Base-by-base conservation (phyloP, 64 coral and sea anemone species). In the Stichodactyla helianthus region DNA sequence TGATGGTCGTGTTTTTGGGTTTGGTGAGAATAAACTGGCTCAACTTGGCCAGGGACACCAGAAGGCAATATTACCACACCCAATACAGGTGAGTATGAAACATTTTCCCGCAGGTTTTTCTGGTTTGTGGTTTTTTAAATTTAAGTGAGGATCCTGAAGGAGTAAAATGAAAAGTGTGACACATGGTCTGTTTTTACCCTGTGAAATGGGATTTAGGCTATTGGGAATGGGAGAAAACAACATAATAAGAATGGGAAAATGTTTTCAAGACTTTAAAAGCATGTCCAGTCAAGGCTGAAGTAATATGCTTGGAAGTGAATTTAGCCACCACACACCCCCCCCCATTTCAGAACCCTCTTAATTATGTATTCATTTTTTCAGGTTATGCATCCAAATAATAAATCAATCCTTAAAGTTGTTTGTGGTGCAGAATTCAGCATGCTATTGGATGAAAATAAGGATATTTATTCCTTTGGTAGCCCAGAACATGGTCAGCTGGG, bases 351-450 rank as follows among this genome's bases (percentile, higher is more conserved):
- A 14, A 17, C 14, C 59, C 5, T 50, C 10, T 64, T 67, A 31
- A 57, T 25, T 89, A 15, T 79, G 59, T 86, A 6, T 0, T 51
- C 70, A 68, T 35, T 16, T 0, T 10, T 26, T 70, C 58, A 96
- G 94, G 91, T 96, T 71, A 65, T 89, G 25, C 94, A 96, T 79
- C 94, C 94, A 70, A 88, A 85, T 19, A 93, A 89, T 87, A 96
- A 90, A 68, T 93, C 87, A 55, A 82, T 93, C 31, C 67, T 26
- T 14, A 96, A 96, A 62, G 80, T 92, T 51, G 17, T 79, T 61
- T 96, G 94, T 57, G 94, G 94, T 10, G 92, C 92, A 25, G 94
- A 96, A 51, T 96, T 96, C 60, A 96, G 94, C 79, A 93, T 96
- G 94, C 89, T 96, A 53, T 80, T 96, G 79, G 94, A 96, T 79